Evolutionary conservation across 1,140 invertebrate genomes (phyloP).

Genomic region (Heliconius himera): DNA sequence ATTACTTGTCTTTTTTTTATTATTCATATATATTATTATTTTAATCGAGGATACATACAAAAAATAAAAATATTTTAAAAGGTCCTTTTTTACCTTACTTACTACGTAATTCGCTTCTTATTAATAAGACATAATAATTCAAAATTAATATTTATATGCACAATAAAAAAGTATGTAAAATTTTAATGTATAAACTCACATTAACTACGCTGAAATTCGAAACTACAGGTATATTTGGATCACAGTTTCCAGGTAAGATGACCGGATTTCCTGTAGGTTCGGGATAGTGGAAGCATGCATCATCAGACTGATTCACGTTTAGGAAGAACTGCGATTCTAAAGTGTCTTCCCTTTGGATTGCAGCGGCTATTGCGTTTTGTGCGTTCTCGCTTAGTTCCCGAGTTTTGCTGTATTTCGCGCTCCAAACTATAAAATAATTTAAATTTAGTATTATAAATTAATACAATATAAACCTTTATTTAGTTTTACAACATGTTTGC

Average conservation of each 20-base stretch:
- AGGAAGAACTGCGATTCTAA: slow-evolving; percentile 56
- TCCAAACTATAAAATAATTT: slow-evolving; percentile 61
- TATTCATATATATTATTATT: too few species aligned
- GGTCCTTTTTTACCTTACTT: too few species aligned
- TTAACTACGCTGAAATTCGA: slow-evolving; percentile 43
- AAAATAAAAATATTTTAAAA: too few species aligned
- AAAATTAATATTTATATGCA: too few species aligned
- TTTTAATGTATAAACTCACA: not conserved
- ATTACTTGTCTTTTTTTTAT: too few species aligned
- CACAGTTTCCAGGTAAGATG: slow-evolving; percentile 65
- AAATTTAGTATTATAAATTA: too few species aligned
- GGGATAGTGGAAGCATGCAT: slow-evolving; percentile 70
- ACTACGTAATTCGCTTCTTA: too few species aligned
- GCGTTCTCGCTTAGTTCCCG: slow-evolving; percentile 45
- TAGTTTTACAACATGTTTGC: too few species aligned
- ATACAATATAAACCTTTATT: too few species aligned
- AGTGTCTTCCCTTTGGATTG: slow-evolving; percentile 50
- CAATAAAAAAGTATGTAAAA: not conserved
- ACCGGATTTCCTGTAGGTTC: slow-evolving; percentile 44
- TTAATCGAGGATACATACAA: too few species aligned
- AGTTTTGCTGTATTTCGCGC: slow-evolving; percentile 63
- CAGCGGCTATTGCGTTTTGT: slow-evolving; percentile 44
- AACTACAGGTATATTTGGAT: slow-evolving; percentile 54
- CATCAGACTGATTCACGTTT: slow-evolving; percentile 51
- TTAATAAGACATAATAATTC: too few species aligned